Percentiles rank a stretch among this genome's conserved stretches.
These are phyloP conservation scores for Eupithecia inturbata DNA, from an alignment of 2,888 invertebrate genomes.

Conservation along the genomic window DNA sequence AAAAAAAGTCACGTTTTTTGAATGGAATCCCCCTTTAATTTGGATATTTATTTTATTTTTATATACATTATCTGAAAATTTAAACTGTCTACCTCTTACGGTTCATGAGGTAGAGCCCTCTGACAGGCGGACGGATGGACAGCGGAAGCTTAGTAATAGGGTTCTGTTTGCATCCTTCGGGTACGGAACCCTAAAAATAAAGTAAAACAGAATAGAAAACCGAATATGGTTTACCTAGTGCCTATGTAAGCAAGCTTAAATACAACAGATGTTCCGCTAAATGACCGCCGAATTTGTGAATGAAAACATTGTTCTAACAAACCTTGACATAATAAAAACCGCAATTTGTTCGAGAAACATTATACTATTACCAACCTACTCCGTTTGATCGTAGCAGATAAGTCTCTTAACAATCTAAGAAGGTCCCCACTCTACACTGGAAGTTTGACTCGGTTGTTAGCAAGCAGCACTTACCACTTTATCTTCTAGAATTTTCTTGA, in stretches of 20 bases:
- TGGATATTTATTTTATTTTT: too few species aligned
- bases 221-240: neutral
- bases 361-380: constrained; percentile 41
- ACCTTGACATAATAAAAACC: constrained; percentile 70
- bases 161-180: too few species aligned
- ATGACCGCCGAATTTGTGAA: constrained; percentile 19
- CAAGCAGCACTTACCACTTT: neutral
- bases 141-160: too few species aligned
- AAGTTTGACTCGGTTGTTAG: neutral
- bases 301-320: constrained; percentile 35
- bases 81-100: too few species aligned
- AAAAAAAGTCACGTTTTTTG: too few species aligned
- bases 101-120: too few species aligned
- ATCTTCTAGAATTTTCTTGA: too few species aligned
- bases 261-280: constrained; percentile 5
- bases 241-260: neutral
- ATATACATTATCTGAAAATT: too few species aligned
- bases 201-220: too few species aligned
- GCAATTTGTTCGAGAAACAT: constrained; percentile 67
- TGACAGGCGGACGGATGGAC: too few species aligned
- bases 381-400: constrained; percentile 20
- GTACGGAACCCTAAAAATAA: too few species aligned
- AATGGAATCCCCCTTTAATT: too few species aligned
- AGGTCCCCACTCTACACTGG: neutral
- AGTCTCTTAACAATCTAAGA: constrained; percentile 20